A percentile compares a stretch with the other conserved stretches of the same genome.
Conservation (phyloP, 2,113 vertebrate species). For the Carettochelys insculpta region DNA sequence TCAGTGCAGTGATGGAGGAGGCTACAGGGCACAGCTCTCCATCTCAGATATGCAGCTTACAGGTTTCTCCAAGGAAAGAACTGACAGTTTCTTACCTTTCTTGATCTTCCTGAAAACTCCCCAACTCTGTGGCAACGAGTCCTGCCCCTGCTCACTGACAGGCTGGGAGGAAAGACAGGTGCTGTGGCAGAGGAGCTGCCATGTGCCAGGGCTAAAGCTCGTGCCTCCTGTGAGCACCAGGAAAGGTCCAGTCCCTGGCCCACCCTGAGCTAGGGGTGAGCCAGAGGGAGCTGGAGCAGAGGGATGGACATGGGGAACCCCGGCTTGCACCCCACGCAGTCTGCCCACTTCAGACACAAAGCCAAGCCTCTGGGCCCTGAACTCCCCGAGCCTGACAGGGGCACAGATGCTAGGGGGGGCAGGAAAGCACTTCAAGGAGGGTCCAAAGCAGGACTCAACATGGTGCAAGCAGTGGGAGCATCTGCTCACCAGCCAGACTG, state of each 20-base stretch:
- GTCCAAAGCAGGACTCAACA: background rate
- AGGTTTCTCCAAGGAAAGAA: slow-evolving; percentile 18
- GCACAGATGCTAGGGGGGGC: background rate
- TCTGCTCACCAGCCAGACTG: background rate
- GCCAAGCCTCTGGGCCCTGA: background rate
- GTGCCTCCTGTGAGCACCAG: background rate
- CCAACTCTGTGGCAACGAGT: no score
- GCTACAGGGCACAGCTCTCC: background rate
- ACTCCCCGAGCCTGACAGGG: background rate
- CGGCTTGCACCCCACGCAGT: no score
- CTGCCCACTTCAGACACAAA: no score
- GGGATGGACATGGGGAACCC: background rate
- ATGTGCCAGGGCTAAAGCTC: background rate
- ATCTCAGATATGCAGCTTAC: background rate
- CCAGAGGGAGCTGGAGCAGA: background rate
- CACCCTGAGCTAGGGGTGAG: background rate
- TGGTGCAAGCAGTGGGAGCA: background rate
- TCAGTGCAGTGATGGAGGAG: slow-evolving; percentile 5
- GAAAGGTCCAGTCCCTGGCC: background rate
- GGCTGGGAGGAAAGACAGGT: background rate
- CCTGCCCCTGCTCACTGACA: slow-evolving; percentile 17
- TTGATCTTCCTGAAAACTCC: background rate
- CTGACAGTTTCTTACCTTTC: background rate
- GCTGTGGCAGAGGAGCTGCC: background rate
- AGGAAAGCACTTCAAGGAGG: background rate